Conservation (phyloP, 2,113 vertebrate genomes). For the Gnathonemus longibarbis region DNA sequence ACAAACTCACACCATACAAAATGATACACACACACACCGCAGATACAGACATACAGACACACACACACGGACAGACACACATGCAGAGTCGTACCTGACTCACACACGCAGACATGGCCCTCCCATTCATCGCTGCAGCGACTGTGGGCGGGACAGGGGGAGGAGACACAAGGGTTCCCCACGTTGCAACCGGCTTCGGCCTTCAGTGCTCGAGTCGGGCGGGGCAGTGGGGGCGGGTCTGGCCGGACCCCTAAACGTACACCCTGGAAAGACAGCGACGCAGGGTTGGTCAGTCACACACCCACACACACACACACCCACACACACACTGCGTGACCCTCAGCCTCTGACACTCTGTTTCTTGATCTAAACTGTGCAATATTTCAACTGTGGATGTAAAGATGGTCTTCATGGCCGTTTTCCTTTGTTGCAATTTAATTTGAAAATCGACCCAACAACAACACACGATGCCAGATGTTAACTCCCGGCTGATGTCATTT, state of each 20-base stretch:
- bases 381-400: not conserved
- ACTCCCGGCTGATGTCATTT: not conserved
- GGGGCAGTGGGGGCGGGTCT: conserved; percentile 65
- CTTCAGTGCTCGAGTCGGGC: conserved; percentile 74
- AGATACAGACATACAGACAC: not conserved
- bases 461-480: not conserved
- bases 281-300: not conserved
- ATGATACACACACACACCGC: not conserved
- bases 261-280: conserved; percentile 62
- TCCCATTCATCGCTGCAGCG: conserved; percentile 84
- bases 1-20: not conserved
- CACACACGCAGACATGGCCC: conserved; percentile 76
- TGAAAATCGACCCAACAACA: not conserved
- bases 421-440: not conserved
- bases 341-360: not conserved
- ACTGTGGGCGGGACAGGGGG: conserved; percentile 79
- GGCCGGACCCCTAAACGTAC: conserved; percentile 81
- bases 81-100: conserved; percentile 67
- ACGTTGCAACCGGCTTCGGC: conserved; percentile 80
- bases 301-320: not conserved
- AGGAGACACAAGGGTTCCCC: conserved; percentile 73
- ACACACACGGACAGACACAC: not conserved
- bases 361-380: not conserved
- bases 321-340: not conserved
- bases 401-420: not conserved